These are phyloP conservation scores for Larimichthys crocea DNA, from an alignment of 2,113 vertebrate genomes.

Conservation along the genomic window DNA sequence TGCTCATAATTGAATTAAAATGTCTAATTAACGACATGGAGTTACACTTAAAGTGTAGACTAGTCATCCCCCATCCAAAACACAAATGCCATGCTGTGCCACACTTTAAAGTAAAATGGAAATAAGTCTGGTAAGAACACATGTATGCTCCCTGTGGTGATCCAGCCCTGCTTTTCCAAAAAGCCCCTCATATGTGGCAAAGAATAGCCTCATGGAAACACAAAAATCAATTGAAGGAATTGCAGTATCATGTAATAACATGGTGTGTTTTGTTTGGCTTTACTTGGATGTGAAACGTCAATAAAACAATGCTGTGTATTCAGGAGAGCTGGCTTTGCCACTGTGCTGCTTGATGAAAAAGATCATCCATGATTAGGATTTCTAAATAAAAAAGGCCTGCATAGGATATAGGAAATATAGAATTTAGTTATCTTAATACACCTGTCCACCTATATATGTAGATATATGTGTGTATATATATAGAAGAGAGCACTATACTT, in stretches of 20 bases:
- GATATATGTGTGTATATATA: too few species aligned
- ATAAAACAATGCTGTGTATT: constrained; percentile 6
- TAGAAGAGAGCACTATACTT: too few species aligned
- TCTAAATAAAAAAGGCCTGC: constrained; percentile 3
- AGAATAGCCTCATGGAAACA: constrained; percentile 51
- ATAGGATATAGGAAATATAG: neutral
- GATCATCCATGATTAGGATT: neutral
- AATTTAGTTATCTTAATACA: neutral
- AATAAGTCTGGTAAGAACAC: neutral
- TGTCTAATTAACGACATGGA: constrained; percentile 2
- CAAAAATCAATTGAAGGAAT: constrained; percentile 59
- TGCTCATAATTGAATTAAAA: constrained; percentile 43
- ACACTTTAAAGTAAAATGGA: neutral
- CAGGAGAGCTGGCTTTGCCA: neutral
- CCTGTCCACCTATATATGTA: neutral
- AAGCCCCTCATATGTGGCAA: constrained; percentile 39
- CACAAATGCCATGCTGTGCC: neutral
- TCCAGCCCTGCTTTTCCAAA: constrained; percentile 70
- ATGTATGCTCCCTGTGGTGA: constrained; percentile 15
- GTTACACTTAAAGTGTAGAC: neutral
- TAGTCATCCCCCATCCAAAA: neutral
- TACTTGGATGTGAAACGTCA: constrained; percentile 28
- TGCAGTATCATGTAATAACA: constrained; percentile 52
- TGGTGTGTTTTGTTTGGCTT: constrained; percentile 35
- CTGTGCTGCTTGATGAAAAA: neutral